Evolutionary conservation across 2,113 vertebrate species (phyloP).

Genomic region (Cephalopterus ornatus): DNA sequence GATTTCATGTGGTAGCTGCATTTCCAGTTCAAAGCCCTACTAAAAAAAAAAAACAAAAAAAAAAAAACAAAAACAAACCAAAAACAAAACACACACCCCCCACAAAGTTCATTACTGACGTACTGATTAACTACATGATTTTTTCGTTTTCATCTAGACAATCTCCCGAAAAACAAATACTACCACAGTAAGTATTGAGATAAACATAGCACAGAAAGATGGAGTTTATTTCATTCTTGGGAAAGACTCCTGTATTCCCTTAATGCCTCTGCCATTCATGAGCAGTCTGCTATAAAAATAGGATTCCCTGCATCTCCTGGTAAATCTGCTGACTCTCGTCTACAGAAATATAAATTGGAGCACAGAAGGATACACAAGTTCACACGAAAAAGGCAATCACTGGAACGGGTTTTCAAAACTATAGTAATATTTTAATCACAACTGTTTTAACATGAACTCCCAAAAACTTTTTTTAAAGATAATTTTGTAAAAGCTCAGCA

Average conservation of each 20-base stretch:
- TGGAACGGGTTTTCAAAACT: neutral
- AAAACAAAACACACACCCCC: no score
- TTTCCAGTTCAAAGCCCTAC: slow-evolving; percentile 46
- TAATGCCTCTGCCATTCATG: slow-evolving; percentile 15
- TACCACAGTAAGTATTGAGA: neutral
- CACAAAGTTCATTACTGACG: neutral
- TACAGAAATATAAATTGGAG: neutral
- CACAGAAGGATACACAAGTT: neutral
- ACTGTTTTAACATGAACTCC: neutral
- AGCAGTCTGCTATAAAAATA: slow-evolving; percentile 3
- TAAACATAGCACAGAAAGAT: neutral
- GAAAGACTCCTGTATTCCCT: neutral
- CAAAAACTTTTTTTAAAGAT: neutral
- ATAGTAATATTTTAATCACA: neutral
- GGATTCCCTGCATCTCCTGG: neutral
- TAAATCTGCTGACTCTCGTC: slow-evolving; percentile 28
- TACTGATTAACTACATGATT: neutral
- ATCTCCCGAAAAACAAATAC: neutral
- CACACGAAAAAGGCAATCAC: neutral
- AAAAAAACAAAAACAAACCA: no score
- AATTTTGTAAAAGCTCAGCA: slow-evolving; percentile 29
- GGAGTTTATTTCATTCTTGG: neutral
- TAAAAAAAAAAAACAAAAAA: neutral
- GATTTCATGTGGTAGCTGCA: slow-evolving; percentile 47
- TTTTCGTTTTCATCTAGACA: neutral